Evolutionary conservation across 2,113 vertebrate species (phyloP), one percentile per base, ranked within the genome.

Genomic region (Lamprotornis superbus): DNA sequence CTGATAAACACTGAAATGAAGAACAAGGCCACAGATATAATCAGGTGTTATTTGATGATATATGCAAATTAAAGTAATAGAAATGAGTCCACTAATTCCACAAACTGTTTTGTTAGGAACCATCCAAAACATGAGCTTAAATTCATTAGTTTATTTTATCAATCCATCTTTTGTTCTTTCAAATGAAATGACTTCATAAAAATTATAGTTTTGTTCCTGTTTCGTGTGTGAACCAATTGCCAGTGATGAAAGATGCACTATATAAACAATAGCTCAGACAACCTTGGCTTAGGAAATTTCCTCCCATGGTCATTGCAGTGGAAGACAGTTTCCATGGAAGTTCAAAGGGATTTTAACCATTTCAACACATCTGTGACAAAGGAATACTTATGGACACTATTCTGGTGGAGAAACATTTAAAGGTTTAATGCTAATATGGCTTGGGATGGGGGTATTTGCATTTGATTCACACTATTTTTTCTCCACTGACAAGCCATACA

Each of bases 1-100:
- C 97, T 97, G 97, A 98, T 98, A 98, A 99, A 99, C 98, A 99
- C 98, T 98, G 98, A 99, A 98, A 98, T 98, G 98, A 98, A 98
- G 98, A 98, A 98, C 98, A 98, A 99, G 98, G 98, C 98, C 98
- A 99, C 98, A 98, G 98, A 98, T 97, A 98, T 97, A 98, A 95
- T 98, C 97, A 95, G 98, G 96, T 97, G 96, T 94, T 97, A 97
- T 71, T 49, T 87, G 94, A 97, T 97, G 93, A 97, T 96, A 97
- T 95, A 97, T 95, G 97, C 96, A 96, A 98, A 97, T 96, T 95
- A 98, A 97, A 97, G 88, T 94, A 96, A 98, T 68, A 96, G 95
- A 97, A 97, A 95, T 92, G 97, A 97, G 91, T 97, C 93, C 95
- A 97, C 97, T 97, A 98, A 97, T 96, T 96, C 97, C 95, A 98